Base-by-base conservation (phyloP, 2,888 invertebrate genomes). In the Scrobipalpa atriplicella region DNA sequence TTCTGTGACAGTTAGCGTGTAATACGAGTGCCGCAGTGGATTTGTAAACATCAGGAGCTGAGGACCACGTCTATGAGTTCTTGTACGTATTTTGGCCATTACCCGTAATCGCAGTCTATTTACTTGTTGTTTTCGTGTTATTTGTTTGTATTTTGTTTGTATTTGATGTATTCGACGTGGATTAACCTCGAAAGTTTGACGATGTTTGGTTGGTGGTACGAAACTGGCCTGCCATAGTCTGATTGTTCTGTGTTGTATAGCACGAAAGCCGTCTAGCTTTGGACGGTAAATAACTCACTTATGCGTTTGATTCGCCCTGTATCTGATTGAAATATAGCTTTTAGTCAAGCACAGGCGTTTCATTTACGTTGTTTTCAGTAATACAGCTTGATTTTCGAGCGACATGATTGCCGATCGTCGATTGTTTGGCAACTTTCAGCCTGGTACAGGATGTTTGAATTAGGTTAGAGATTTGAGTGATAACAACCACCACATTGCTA, bases 1-100 rank as follows among this genome's bases (percentile, higher is more conserved):
- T 84, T 80, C 74, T 82, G 86, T 91, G 87, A 86, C 82, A 75
- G 78, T 80, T 81, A 79, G 75, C 75, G 82, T 82, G 81, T 80
- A 76, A 78, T 80, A 78, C 75, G 75, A 81, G 82, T 83, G 81
- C 82, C 80, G 82, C 80, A 82, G 87, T 86, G 86, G 82, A 86
- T 86, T 90, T 89, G 90, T 92, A 91, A 90, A 92, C 92, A 92
- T 90, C 90, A 86, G 86, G 85, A 87, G 81, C 84, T 79, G 84
- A 82, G 90, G 84, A 89, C 90, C 92, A 92, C 92, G 92, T 92
- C 92, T 92, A 92, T 92, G 92, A 90, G 83, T 91, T 90, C 86
- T 88, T 86, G 92, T 92, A 86, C 83, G 92, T 92, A 89, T 92
- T 85, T 81, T 84, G 82, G 82, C 81, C 83, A 82, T 86, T 87